phyloP scores from a whole-genome alignment of 2,113 vertebrate species.

The Ahaetulla prasina region DNA sequence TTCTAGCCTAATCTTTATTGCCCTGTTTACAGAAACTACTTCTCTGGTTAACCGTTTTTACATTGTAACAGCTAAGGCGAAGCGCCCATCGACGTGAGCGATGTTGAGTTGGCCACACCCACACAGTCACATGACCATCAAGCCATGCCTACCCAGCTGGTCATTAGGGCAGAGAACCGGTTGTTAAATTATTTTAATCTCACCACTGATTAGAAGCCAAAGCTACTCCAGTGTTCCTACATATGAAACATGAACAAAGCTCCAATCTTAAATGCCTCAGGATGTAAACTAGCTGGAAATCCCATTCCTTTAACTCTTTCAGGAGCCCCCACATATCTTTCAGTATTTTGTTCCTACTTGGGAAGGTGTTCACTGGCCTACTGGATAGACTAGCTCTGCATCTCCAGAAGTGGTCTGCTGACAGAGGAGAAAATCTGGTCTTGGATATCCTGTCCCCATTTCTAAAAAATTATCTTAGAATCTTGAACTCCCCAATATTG shows the following conservation, averaged over 20 bases:
- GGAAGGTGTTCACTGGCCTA: background rate
- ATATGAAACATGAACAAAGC: background rate
- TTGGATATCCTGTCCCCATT: background rate
- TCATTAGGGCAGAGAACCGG: too few relatives aligned
- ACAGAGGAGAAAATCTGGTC: background rate
- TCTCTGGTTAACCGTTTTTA: too few relatives aligned
- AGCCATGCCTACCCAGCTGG: too few relatives aligned
- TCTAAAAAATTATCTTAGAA: background rate
- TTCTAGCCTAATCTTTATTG: too few relatives aligned
- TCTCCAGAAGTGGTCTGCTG: background rate
- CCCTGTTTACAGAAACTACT: too few relatives aligned
- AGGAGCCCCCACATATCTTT: background rate
- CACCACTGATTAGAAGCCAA: too few relatives aligned
- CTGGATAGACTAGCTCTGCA: background rate
- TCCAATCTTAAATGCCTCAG: background rate
- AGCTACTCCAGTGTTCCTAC: background rate
- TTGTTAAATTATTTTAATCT: too few relatives aligned
- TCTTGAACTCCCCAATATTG: background rate
- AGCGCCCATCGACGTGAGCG: too few relatives aligned
- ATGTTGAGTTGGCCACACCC: too few relatives aligned
- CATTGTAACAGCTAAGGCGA: too few relatives aligned
- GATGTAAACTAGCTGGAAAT: background rate
- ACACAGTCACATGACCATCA: too few relatives aligned
- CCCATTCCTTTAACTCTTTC: background rate
- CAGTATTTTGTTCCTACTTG: background rate